Base-by-base conservation (phyloP, 2,888 invertebrate genomes). In the Lasius platythorax region DNA sequence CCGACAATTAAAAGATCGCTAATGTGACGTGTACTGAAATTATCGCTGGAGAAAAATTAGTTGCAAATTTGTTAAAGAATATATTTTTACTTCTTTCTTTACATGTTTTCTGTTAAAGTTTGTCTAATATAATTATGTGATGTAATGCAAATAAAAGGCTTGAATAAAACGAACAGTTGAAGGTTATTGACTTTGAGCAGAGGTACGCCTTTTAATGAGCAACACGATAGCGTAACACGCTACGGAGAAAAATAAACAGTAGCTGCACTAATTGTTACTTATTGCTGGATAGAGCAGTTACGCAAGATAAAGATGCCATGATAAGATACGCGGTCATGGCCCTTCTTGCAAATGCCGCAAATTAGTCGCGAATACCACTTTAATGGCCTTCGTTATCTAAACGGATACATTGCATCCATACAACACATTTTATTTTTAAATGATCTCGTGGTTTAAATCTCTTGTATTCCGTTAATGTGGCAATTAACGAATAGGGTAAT, bases 201-300 rank as follows among this genome's bases (percentile, higher is more conserved):
- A 58, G 58, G 8, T 46, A 78, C n/a, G 73, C n/a, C 46, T 43
- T 37, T 78, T 79, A 70, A 79, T 61, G 46, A 50, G 56, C 43
- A 73, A 46, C 58, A 72, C 53, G 70, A 46, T 50, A 66, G 8
- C 64, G 72, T 28, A 28, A 46, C 37, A 73, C 15, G 72, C 72
- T 37, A 37, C 23, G 30, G 43, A 70, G 33, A 76, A 82, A 33
- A 82, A 66, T 76, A 66, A 82, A 78, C 56, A 66, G n/a, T 28
- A 33, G 40, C 30, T 53, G 63, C 67, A 85, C 82, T 83, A 85
- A 89, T 90, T 88, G 88, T 88, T 88, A 85, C 84, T 85, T 86
- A 85, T 83, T 68, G 61, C 75, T 67, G 40, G 78, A 78, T 67
- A 46, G 63, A 76, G 75, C 83, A 88, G 85, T 89, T 90, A 83